Evolutionary conservation across 2,888 invertebrate species (phyloP).

Genomic region (Stictocephala bisonia): DNA sequence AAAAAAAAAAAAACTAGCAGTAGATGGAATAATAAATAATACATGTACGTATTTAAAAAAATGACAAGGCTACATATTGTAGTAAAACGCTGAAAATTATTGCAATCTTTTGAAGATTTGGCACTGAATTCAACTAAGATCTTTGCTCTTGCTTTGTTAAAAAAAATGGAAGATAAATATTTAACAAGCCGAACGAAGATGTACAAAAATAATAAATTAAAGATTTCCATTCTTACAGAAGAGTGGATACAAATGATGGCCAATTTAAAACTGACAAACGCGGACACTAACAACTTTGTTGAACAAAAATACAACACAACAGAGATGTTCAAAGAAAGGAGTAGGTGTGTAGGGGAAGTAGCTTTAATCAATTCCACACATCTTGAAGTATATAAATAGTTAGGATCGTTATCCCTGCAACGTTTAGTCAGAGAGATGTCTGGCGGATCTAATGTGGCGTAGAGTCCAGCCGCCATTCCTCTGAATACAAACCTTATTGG

Average conservation of each 20-base stretch:
- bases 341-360: constrained; percentile 22
- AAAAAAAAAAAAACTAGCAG: no score
- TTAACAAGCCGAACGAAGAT: no score
- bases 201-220: no score
- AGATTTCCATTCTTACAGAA: no score
- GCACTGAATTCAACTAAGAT: no score
- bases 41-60: no score
- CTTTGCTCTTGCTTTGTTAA: no score
- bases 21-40: no score
- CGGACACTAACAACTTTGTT: constrained; percentile 33
- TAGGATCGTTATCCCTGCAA: constrained; percentile 43
- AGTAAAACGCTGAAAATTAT: no score
- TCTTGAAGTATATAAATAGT: constrained; percentile 43
- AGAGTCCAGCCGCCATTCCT: neutral
- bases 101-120: no score
- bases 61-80: no score
- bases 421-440: constrained; percentile 42
- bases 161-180: no score
- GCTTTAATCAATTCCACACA: constrained; percentile 48
- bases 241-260: neutral
- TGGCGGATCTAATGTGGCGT: constrained; percentile 37
- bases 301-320: constrained; percentile 22
- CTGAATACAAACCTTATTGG: neutral
- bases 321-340: constrained; percentile 7
- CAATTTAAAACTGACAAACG: constrained; percentile 38